Base-by-base conservation (phyloP, 1,140 invertebrate genomes). In the Linepithema humile region DNA sequence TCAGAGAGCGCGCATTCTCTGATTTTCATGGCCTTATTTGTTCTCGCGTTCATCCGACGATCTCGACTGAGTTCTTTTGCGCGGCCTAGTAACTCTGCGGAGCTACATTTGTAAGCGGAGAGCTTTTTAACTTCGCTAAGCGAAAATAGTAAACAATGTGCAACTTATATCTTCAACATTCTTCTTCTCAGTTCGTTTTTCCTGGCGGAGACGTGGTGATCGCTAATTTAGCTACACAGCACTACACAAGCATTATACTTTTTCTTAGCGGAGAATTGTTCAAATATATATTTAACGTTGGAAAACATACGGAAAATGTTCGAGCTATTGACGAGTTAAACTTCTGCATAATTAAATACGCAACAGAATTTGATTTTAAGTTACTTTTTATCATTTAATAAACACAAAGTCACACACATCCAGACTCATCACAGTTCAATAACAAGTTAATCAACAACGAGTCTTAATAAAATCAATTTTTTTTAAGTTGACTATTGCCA, bases 21-120 rank as follows among this genome's bases (percentile, higher is more conserved):
- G 45, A 67, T 67, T 78, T 26, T 53, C 23, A n/a, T 55, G 60
- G 43, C 23, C 38, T 45, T 55, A 43, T 62, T 43, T 75, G 26
- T 75, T 64, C n/a, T 43, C n/a, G 2, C n/a, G 7, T 12, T 23
- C 12, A 4, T 48, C 29, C n/a, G 12, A 48, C 40, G 38, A 40
- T 59, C 23, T 32, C 12, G 40, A 0, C 3, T 35, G 40, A n/a
- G 12, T 17, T 62, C 6, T 0, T 38, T 15, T 38, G 59, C 23
- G 1, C 20, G 62, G 15, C 35, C 35, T 4, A 40, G 7, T 64
- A 43, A 64, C 12, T 29, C 12, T 10, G 0, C n/a, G n/a, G n/a
- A 17, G 4, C 6, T 40, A 35, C 7, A 12, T 29, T 57, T 32
- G 53, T 12, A 15, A 59, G 20, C 20, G 23, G 20, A 60, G 35